Evolutionary conservation across 2,888 invertebrate species (phyloP).

Genomic region (Drosophila lutescens): DNA sequence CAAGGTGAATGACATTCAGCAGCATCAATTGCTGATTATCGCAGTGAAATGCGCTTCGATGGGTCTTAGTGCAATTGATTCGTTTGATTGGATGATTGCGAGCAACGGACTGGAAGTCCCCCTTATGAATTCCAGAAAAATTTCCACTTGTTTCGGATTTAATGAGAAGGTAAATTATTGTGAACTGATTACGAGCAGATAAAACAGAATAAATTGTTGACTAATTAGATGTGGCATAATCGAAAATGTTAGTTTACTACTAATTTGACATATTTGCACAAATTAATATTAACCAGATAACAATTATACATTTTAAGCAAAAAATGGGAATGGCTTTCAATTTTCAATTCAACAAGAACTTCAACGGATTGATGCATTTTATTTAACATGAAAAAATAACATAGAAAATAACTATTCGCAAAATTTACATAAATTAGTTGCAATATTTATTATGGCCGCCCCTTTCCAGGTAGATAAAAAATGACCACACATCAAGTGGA

Average conservation of each 20-base stretch:
- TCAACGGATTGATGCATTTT: neutral
- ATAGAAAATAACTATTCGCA: neutral
- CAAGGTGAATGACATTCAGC: conserved; percentile 56
- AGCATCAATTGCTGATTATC: conserved; percentile 27
- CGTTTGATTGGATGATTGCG: conserved; percentile 45
- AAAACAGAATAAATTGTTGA: conserved; percentile 23
- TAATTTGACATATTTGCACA: conserved; percentile 36
- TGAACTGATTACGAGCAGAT: neutral
- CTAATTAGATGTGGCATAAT: conserved; percentile 37
- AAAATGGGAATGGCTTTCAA: neutral
- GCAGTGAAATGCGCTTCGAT: conserved; percentile 55
- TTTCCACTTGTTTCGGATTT: neutral
- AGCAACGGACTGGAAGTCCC: conserved; percentile 21
- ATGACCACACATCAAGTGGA: conserved; percentile 3
- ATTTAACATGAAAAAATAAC: neutral
- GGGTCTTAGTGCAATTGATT: conserved; percentile 56
- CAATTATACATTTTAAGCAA: neutral
- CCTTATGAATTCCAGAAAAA: neutral
- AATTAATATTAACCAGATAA: conserved; percentile 23
- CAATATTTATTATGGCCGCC: neutral
- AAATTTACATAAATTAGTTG: conserved; percentile 1
- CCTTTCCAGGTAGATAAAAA: neutral
- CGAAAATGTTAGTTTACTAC: conserved; percentile 18
- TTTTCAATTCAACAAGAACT: neutral
- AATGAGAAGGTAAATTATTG: neutral